Base-by-base conservation (phyloP, 2,888 invertebrate genomes). In the Marasmarcha lunaedactyla region DNA sequence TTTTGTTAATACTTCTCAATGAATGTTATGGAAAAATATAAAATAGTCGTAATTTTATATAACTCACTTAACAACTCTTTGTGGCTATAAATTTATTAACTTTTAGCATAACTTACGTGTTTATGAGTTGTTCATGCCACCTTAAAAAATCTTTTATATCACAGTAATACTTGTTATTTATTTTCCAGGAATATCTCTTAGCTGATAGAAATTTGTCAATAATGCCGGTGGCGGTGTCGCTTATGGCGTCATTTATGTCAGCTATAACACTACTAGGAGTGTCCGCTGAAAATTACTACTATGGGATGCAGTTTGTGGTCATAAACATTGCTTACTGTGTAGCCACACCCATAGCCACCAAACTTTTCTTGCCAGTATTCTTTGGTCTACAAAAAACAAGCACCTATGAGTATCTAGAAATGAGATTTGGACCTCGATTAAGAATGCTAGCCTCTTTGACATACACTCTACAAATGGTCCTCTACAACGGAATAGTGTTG, bases 171-270 rank as follows among this genome's bases (percentile, higher is more conserved):
- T 4, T 14, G n/a, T 38, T 5, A 15, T 20, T 20, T 20, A 7
- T 20, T 20, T 20, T 73, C 40, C 71, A 92, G 89, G 95, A 95
- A 71, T 96, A 93, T 60, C 86, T 96, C 43, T 67, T 93, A 40
- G 96, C 94, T 0, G 89, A 94, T 59, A 87, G 89, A 42, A 91
- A 90, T 46, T 92, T 95, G 91, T 87, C 90, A 5, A 85, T 92
- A 50, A 63, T 84, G 5, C 94, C 95, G 0, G 93, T 96, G 1
- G 91, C 94, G 2, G 92, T 95, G 47, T 95, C 95, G 1, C 70
- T 96, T 42, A 94, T 95, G 91, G 94, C 95, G n/a, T 94, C 94
- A 33, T 95, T 95, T 64, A 93, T 96, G 91, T 95, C 95, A 1
- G 94, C 95, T 25, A 89, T 96, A 39, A 93, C 94, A 0, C 68